A percentile compares a stretch with the other conserved stretches of the same genome.
These are phyloP conservation scores for Sapajus apella DNA, from an alignment of 2,113 vertebrate genomes.

Conservation along the genomic window DNA sequence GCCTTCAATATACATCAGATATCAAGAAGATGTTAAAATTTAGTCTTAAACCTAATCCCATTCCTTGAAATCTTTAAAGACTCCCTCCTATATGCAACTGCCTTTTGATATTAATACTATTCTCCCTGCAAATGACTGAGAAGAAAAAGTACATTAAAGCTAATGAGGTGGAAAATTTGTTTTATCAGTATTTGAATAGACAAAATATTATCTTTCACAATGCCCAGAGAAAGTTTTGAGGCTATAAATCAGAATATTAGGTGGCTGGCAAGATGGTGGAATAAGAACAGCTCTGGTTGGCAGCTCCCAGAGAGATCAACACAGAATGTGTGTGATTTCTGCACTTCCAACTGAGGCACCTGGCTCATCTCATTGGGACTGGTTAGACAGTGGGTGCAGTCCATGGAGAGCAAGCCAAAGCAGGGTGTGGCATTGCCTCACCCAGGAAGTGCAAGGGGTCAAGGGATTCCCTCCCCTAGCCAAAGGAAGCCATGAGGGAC, in stretches of 20 bases:
- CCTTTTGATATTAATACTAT: not conserved
- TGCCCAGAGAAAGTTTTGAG: not conserved
- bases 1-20: not conserved
- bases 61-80: not conserved
- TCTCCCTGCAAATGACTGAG: not conserved
- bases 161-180: conserved; percentile 14
- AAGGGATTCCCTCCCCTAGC: too few relatives aligned
- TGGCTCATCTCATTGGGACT: too few relatives aligned
- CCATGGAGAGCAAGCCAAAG: too few relatives aligned
- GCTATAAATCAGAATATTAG: not conserved
- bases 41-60: not conserved
- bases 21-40: not conserved
- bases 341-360: too few relatives aligned
- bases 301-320: too few relatives aligned
- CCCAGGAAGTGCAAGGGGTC: too few relatives aligned
- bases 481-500: too few relatives aligned
- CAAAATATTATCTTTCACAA: not conserved
- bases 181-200: not conserved
- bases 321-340: too few relatives aligned
- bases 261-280: too few relatives aligned
- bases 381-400: too few relatives aligned
- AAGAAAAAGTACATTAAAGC: conserved; percentile 15
- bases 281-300: too few relatives aligned
- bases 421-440: too few relatives aligned
- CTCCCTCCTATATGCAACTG: not conserved